Percentiles rank a stretch among this genome's conserved stretches.
These are phyloP conservation scores for Esox lucius DNA, from an alignment of 2,797 vertebrate species.

Conservation along the genomic window DNA sequence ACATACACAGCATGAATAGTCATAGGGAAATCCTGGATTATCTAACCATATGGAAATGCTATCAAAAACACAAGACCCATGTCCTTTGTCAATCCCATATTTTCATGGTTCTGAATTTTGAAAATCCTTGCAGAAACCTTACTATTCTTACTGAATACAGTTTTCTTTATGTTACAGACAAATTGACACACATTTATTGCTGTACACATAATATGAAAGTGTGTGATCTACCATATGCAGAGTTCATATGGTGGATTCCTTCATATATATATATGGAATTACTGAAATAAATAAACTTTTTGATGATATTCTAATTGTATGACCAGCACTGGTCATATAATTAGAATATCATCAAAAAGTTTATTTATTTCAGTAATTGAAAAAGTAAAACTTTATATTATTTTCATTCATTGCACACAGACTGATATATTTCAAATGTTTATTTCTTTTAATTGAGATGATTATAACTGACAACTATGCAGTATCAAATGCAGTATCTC, in stretches of 20 bases:
- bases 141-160: conserved; percentile 7
- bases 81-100: conserved; percentile 9
- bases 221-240: conserved; percentile 58
- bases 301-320: too few relatives aligned
- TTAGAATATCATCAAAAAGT: too few relatives aligned
- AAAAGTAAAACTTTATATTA: too few relatives aligned
- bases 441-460: too few relatives aligned
- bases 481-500: too few relatives aligned
- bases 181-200: conserved; percentile 19
- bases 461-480: too few relatives aligned
- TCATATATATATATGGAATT: conserved; percentile 8
- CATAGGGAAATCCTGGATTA: conserved; percentile 52
- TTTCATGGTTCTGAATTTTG: conserved; percentile 5
- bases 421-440: too few relatives aligned
- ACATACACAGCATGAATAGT: conserved; percentile 23
- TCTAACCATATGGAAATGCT: conserved; percentile 34
- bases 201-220: conserved; percentile 52
- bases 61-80: conserved; percentile 32
- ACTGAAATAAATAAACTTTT: too few relatives aligned
- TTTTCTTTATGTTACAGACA: conserved; percentile 38
- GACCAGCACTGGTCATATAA: too few relatives aligned
- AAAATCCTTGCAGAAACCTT: conserved; percentile 33
- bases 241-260: conserved; percentile 9
- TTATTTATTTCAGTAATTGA: too few relatives aligned
- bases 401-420: too few relatives aligned